Conservation (phyloP, 2,113 vertebrate species). For the Alosa alosa region DNA sequence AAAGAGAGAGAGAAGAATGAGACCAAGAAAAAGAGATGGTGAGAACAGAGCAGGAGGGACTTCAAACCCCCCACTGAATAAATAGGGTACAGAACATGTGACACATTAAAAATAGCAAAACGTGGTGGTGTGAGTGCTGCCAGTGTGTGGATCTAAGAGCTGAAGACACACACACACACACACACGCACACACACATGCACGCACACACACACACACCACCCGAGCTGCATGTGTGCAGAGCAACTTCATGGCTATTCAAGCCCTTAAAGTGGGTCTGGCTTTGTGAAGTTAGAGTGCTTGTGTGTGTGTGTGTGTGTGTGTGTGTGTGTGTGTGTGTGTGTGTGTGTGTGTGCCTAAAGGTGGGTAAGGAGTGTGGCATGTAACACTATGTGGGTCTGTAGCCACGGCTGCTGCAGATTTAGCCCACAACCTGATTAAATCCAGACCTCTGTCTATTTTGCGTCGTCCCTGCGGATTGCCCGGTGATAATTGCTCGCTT, state of each 20-base stretch:
- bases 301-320: slow-evolving; percentile 6
- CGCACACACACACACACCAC: slow-evolving; percentile 26
- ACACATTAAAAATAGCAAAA: slow-evolving; percentile 45
- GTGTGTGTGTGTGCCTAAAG: not conserved
- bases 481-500: slow-evolving; percentile 65
- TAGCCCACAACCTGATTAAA: slow-evolving; percentile 51
- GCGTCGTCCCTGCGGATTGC: slow-evolving; percentile 50
- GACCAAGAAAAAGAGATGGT: not conserved
- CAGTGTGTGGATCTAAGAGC: not conserved
- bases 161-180: not conserved
- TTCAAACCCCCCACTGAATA: slow-evolving; percentile 31
- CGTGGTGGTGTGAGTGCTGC: slow-evolving; percentile 23
- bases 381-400: slow-evolving; percentile 50
- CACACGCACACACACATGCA: not conserved
- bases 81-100: slow-evolving; percentile 45
- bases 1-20: not conserved
- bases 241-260: not conserved
- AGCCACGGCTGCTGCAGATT: slow-evolving; percentile 46
- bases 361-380: slow-evolving; percentile 3
- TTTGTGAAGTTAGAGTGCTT: slow-evolving; percentile 13
- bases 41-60: slow-evolving; percentile 1
- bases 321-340: not conserved
- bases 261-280: slow-evolving; percentile 33
- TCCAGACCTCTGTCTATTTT: slow-evolving; percentile 51
- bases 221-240: not conserved